Percentiles rank a stretch among this genome's conserved stretches.
phyloP scores from a whole-genome alignment of 2,888 invertebrate species.

The Trachelus stipa region DNA sequence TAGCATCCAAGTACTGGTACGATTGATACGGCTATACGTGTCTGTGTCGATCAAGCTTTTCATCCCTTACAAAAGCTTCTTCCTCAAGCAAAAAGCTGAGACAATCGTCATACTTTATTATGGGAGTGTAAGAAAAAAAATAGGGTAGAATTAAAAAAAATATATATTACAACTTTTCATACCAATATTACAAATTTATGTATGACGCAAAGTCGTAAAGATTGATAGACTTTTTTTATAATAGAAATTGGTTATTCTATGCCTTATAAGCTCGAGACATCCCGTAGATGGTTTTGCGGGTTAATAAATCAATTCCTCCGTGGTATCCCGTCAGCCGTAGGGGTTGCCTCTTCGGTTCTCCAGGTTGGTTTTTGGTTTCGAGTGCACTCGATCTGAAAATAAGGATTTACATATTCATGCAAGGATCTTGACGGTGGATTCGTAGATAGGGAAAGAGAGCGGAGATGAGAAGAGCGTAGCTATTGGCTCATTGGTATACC shows the following conservation, averaged over 20 bases:
- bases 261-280: slow-evolving; percentile 12
- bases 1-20: slow-evolving; percentile 18
- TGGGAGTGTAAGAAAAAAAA: neutral
- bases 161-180: neutral
- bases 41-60: slow-evolving; percentile 10
- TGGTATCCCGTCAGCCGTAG: slow-evolving; percentile 28
- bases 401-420: slow-evolving; percentile 67
- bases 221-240: neutral
- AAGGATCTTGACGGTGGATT: slow-evolving; percentile 36
- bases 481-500: slow-evolving; percentile 29
- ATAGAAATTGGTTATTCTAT: neutral
- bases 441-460: slow-evolving; percentile 9
- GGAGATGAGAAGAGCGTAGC: slow-evolving; percentile 24
- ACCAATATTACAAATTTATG: neutral
- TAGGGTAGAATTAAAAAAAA: neutral
- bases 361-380: slow-evolving; percentile 64
- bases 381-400: slow-evolving; percentile 65
- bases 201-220: neutral
- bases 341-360: slow-evolving; percentile 38
- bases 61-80: slow-evolving; percentile 4
- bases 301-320: slow-evolving; percentile 63
- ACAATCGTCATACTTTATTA: neutral
- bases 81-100: neutral
- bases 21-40: slow-evolving; percentile 23
- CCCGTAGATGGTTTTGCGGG: slow-evolving; percentile 31